phyloP scores from a whole-genome alignment of 37 sponge, comb jelly and placozoan species.

The Ianthella basta region DNA sequence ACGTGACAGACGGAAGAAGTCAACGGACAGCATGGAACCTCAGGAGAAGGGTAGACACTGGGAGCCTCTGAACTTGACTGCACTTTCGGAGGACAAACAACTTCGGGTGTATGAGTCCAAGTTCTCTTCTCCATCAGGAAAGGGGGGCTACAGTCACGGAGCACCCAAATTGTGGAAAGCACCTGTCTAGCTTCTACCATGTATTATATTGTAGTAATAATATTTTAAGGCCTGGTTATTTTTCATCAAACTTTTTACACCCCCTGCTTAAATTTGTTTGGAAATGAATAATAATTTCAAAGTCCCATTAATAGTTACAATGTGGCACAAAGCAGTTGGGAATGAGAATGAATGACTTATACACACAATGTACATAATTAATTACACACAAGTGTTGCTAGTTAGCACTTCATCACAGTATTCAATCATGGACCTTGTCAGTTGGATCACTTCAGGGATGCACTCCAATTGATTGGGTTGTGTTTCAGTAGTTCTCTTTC shows the following conservation, averaged over 20 bases:
- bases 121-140: not conserved
- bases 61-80: not conserved
- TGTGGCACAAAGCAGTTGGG: not conserved
- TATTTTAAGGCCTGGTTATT: too few species aligned
- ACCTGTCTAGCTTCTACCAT: not conserved
- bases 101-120: not conserved
- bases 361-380: not conserved
- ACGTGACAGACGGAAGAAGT: too few species aligned
- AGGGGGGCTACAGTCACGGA: not conserved
- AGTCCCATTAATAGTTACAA: too few species aligned
- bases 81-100: not conserved
- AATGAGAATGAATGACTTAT: not conserved
- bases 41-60: not conserved
- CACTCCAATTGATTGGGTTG: constrained; percentile 79
- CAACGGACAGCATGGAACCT: not conserved
- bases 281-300: too few species aligned
- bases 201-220: too few species aligned
- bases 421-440: too few species aligned
- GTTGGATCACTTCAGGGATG: constrained; percentile 42
- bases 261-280: too few species aligned
- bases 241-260: too few species aligned
- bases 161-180: constrained; percentile 5
- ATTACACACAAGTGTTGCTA: not conserved
- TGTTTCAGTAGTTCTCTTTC: constrained; percentile 43
- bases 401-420: too few species aligned